phyloP scores from a whole-genome alignment of 30 jellyfish, hydroid and myxozoan genomes.

The Hydractinia symbiolongicarpus region DNA sequence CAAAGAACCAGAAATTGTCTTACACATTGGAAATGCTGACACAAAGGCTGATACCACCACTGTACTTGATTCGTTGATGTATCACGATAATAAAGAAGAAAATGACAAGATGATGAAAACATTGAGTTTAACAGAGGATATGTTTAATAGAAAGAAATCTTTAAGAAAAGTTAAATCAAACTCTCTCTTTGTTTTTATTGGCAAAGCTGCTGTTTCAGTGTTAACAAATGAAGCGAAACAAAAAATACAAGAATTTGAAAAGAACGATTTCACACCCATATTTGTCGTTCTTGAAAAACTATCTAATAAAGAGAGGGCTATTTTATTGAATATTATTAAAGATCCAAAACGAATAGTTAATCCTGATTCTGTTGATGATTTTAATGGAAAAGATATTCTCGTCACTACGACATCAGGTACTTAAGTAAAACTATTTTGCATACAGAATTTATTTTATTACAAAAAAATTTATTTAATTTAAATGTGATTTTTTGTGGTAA shows the following conservation, averaged over 20 bases:
- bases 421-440: not conserved
- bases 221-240: not conserved
- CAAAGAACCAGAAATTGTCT: not conserved
- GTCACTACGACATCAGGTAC: not conserved
- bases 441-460: not conserved
- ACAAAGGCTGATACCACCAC: not conserved
- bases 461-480: not conserved
- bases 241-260: not conserved
- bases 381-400: not conserved
- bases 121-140: not conserved
- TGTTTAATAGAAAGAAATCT: not conserved
- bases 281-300: constrained; percentile 19
- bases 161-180: not conserved
- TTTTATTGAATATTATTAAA: not conserved
- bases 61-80: not conserved
- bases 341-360: not conserved
- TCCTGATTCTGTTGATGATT: constrained; percentile 1
- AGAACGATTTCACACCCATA: not conserved
- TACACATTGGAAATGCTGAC: constrained; percentile 3
- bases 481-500: not conserved
- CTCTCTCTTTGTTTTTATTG: constrained; percentile 4
- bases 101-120: not conserved
- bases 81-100: not conserved
- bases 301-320: not conserved
- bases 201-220: not conserved